Percentiles rank a stretch among this genome's conserved stretches.
Conservation (phyloP, 2,113 vertebrate species). For the Gracilinanus agilis region DNA sequence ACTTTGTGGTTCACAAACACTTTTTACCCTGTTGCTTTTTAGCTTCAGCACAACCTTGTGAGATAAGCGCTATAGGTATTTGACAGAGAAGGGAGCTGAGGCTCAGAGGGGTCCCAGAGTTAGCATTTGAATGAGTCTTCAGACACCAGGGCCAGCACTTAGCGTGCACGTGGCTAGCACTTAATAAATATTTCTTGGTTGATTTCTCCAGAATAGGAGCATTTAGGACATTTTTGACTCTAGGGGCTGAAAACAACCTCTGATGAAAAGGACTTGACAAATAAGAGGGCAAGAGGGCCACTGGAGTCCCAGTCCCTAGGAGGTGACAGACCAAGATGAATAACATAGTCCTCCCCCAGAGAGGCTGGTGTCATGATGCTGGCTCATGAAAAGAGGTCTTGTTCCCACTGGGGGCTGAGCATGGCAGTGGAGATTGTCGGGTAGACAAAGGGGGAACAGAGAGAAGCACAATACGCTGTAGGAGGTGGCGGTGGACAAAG, state of each 20-base stretch:
- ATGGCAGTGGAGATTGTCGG: background rate
- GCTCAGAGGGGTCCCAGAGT: background rate
- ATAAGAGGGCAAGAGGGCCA: background rate
- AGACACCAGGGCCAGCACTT: background rate
- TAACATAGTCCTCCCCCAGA: background rate
- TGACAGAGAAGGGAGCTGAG: background rate
- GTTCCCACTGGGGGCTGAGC: background rate
- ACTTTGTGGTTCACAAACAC: background rate
- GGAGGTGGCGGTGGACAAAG: background rate
- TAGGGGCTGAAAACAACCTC: background rate
- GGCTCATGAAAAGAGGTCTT: background rate
- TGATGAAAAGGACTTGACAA: background rate
- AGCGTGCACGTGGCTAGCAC: background rate
- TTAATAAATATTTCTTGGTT: background rate
- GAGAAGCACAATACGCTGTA: background rate
- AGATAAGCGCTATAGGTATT: background rate
- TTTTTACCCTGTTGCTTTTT: background rate
- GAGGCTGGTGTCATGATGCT: background rate
- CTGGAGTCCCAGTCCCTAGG: background rate
- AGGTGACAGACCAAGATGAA: background rate
- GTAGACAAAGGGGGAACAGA: background rate
- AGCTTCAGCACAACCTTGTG: background rate
- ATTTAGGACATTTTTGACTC: background rate
- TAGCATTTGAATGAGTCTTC: background rate
- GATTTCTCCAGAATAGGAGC: background rate